A percentile compares a stretch with the other conserved stretches of the same genome.
phyloP scores from a whole-genome alignment of 2,888 invertebrate species.

The Nemotelus nigrinus region DNA sequence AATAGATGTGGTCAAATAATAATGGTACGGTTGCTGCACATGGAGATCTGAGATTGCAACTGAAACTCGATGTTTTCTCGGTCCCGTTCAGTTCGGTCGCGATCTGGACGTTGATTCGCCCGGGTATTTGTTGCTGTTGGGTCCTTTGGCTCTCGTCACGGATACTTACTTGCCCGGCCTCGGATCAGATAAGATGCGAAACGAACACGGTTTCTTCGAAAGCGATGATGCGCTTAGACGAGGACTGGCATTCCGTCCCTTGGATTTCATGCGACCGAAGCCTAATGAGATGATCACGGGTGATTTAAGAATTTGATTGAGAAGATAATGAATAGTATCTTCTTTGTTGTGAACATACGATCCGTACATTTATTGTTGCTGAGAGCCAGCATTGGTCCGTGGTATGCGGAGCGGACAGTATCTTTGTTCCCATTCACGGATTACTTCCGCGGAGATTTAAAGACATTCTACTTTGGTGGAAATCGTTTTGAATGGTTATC shows the following conservation, averaged over 20 bases:
- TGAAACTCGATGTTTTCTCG: background rate
- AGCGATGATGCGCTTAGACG: constrained; percentile 11
- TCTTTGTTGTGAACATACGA: background rate
- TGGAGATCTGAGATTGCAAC: constrained; percentile 17
- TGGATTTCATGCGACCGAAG: constrained; percentile 3
- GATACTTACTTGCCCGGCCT: background rate
- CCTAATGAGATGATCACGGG: constrained; percentile 26
- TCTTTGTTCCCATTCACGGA: background rate
- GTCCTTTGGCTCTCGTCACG: background rate
- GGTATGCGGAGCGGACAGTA: too few species aligned
- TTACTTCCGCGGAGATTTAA: background rate
- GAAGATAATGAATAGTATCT: constrained; percentile 8
- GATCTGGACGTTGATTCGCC: background rate
- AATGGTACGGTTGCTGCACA: constrained; percentile 1
- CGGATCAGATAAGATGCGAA: constrained; percentile 7
- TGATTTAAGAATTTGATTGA: constrained; percentile 33
- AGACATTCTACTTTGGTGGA: background rate
- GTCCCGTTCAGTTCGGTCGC: background rate
- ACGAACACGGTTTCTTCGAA: constrained; percentile 25
- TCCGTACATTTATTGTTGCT: too few species aligned
- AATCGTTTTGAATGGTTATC: background rate
- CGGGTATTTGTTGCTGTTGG: background rate
- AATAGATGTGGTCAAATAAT: constrained; percentile 32
- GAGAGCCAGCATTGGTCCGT: too few species aligned
- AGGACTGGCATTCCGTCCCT: background rate